These are phyloP conservation scores for Varecia variegata DNA, from an alignment of 2,797 vertebrate genomes.

Conservation along the genomic window DNA sequence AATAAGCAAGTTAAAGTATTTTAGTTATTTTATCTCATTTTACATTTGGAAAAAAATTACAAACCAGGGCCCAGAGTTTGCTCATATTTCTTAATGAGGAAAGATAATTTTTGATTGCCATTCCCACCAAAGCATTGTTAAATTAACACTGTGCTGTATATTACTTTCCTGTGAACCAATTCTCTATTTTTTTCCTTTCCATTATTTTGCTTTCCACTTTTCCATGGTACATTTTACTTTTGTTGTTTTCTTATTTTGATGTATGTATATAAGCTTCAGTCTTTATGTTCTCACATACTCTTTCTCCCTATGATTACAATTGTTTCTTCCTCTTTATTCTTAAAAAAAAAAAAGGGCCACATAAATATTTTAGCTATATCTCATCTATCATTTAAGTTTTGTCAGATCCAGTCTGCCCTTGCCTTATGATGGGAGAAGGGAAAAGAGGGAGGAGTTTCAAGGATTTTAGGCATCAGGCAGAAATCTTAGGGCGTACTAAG, in stretches of 20 bases:
- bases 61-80: constrained; percentile 47
- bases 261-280: not conserved
- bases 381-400: constrained; percentile 22
- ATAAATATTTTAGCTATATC: not conserved
- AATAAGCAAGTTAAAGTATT: constrained; percentile 73
- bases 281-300: not conserved
- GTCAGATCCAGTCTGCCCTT: not conserved
- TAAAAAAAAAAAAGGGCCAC: not conserved
- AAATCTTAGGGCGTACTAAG: not conserved
- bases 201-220: constrained; percentile 13
- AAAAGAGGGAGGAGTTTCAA: not conserved
- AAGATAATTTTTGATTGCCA: constrained; percentile 38
- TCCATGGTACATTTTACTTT: constrained; percentile 15
- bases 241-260: constrained; percentile 47
- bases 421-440: not conserved
- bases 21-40: constrained; percentile 66
- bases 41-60: constrained; percentile 51
- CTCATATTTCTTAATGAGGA: constrained; percentile 53
- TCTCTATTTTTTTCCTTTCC: not conserved
- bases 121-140: not conserved
- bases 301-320: not conserved
- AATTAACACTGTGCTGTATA: not conserved
- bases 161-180: not conserved
- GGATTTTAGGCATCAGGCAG: not conserved
- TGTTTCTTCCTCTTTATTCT: not conserved